These are phyloP conservation scores for Aphidius gifuensis DNA, from an alignment of 1,140 invertebrate genomes.

Conservation along the genomic window DNA sequence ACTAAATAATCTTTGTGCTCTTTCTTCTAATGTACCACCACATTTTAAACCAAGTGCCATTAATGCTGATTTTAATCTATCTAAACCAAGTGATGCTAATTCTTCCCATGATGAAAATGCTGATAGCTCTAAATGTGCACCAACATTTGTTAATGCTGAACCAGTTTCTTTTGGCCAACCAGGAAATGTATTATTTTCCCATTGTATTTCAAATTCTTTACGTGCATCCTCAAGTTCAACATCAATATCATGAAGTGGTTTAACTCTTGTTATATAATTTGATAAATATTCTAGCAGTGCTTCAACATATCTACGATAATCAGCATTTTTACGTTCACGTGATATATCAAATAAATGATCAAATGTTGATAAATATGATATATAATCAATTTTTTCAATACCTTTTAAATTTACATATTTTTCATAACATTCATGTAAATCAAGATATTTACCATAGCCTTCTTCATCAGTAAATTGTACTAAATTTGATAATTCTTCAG, in stretches of 20 bases:
- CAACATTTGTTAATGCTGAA: conserved; percentile 86
- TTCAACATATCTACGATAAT: conserved; percentile 88
- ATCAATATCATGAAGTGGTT: conserved; percentile 86
- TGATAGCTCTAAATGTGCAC: conserved; percentile 93
- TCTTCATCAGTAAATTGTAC: conserved; percentile 99
- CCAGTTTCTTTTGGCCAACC: conserved; percentile 98
- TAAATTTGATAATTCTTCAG: conserved; percentile 75
- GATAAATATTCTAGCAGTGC: conserved; percentile 83
- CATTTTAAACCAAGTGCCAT: conserved; percentile 98
- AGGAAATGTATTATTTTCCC: conserved; percentile 84
- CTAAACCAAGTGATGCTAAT: conserved; percentile 90
- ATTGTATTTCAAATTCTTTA: conserved; percentile 83
- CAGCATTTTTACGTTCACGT: conserved; percentile 89
- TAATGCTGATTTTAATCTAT: conserved; percentile 95
- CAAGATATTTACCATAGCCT: conserved; percentile 97
- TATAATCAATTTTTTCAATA: conserved; percentile 95
- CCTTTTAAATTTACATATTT: conserved; percentile 97
- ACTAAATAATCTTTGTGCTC: conserved; percentile 91
- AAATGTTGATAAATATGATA: conserved; percentile 90
- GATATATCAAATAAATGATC: conserved; percentile 96
- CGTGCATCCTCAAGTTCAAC: conserved; percentile 74
- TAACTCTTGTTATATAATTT: conserved; percentile 81
- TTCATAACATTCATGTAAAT: conserved; percentile 96
- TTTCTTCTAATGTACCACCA: conserved; percentile 95
- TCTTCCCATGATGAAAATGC: conserved; percentile 98